phyloP scores from a whole-genome alignment of 2,797 vertebrate species.

The Columba guinea region DNA sequence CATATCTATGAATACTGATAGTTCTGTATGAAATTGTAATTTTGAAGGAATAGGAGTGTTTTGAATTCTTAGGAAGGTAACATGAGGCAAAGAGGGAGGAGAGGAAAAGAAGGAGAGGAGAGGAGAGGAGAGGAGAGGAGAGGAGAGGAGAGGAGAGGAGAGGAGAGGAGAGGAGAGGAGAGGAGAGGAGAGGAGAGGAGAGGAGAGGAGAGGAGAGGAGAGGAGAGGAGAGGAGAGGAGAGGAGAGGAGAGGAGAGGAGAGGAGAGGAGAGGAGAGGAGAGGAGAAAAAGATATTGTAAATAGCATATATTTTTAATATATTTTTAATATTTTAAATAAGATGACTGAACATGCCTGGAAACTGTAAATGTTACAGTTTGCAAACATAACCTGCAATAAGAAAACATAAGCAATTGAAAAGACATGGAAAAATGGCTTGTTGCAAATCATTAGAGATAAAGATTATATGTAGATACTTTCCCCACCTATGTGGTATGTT shows the following conservation, averaged over 20 bases:
- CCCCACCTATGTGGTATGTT: not conserved
- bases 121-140: not conserved
- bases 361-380: not conserved
- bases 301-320: not conserved
- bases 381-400: not conserved
- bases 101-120: not conserved
- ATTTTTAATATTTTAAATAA: slow-evolving; percentile 2
- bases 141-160: too few relatives aligned
- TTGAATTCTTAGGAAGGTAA: not conserved
- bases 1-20: not conserved
- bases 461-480: not conserved
- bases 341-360: not conserved
- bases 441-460: not conserved
- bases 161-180: not conserved
- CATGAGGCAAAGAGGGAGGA: not conserved
- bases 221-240: too few relatives aligned
- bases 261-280: too few relatives aligned
- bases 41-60: not conserved
- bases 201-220: not conserved
- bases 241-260: too few relatives aligned
- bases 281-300: not conserved
- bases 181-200: not conserved
- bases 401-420: not conserved
- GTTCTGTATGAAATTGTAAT: not conserved
- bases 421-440: not conserved